Conservation (phyloP, 2,888 invertebrate genomes). For the Hartigia nigra region DNA sequence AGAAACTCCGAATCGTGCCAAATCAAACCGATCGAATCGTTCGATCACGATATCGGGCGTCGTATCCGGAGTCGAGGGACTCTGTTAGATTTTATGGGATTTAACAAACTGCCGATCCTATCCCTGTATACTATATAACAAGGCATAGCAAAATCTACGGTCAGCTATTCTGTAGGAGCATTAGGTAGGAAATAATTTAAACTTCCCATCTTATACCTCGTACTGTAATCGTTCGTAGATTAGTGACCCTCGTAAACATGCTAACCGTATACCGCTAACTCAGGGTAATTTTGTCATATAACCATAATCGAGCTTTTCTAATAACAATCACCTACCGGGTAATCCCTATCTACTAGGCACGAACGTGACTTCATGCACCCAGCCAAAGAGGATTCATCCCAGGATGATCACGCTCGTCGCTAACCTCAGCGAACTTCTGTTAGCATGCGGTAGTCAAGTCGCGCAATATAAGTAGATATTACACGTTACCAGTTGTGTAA, state of each 20-base stretch:
- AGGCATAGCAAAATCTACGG: background rate
- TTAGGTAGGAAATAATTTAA: background rate
- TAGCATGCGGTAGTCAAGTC: background rate
- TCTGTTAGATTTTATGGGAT: background rate
- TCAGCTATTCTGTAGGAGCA: background rate
- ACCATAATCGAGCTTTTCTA: background rate
- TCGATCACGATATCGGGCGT: background rate
- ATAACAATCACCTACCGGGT: background rate
- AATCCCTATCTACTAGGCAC: background rate
- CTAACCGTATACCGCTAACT: background rate
- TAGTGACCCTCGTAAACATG: background rate
- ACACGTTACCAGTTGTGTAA: background rate
- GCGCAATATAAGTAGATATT: background rate
- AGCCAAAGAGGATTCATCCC: background rate
- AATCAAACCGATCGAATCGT: background rate
- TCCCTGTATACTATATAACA: background rate
- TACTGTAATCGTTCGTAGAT: background rate
- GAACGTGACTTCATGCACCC: background rate
- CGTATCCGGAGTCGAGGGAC: background rate
- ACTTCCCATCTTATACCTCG: background rate
- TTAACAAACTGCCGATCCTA: background rate
- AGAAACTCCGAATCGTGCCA: background rate
- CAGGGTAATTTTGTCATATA: background rate
- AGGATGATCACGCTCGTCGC: background rate
- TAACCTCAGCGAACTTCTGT: background rate